Evolutionary conservation across 92 coral and sea anemone genomes (phyloP).

Genomic region (Virgularia gustaviana): DNA sequence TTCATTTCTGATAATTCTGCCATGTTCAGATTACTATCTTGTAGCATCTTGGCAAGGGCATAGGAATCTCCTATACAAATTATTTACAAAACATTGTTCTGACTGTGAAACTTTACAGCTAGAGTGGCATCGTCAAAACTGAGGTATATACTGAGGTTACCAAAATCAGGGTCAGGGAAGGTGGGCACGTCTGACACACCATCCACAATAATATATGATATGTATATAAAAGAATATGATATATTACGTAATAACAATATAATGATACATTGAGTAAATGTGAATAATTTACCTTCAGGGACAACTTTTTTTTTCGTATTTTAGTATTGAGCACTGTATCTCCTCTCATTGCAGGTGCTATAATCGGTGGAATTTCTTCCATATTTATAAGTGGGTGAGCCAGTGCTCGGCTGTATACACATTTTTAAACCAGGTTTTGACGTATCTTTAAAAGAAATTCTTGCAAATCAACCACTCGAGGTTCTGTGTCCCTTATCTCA

Average conservation of each 20-base stretch:
- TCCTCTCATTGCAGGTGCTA: not conserved
- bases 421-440: not conserved
- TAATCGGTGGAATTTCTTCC: not conserved
- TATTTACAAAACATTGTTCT: too few relatives aligned
- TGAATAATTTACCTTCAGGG: not conserved
- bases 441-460: not conserved
- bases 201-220: not conserved
- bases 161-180: too few relatives aligned
- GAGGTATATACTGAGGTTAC: too few relatives aligned
- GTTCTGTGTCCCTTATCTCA: too few relatives aligned
- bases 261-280: conserved; percentile 7
- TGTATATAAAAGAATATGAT: not conserved
- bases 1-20: too few relatives aligned
- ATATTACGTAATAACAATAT: not conserved
- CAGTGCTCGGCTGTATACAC: not conserved
- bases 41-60: too few relatives aligned
- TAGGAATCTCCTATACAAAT: too few relatives aligned
- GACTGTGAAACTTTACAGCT: too few relatives aligned
- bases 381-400: not conserved
- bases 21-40: too few relatives aligned
- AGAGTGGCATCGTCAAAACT: too few relatives aligned
- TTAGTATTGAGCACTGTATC: not conserved
- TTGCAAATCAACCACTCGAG: too few relatives aligned
- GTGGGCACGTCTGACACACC: too few relatives aligned
- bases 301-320: not conserved